Conservation (phyloP, 2,113 vertebrate species). For the Syngnathus floridae region DNA sequence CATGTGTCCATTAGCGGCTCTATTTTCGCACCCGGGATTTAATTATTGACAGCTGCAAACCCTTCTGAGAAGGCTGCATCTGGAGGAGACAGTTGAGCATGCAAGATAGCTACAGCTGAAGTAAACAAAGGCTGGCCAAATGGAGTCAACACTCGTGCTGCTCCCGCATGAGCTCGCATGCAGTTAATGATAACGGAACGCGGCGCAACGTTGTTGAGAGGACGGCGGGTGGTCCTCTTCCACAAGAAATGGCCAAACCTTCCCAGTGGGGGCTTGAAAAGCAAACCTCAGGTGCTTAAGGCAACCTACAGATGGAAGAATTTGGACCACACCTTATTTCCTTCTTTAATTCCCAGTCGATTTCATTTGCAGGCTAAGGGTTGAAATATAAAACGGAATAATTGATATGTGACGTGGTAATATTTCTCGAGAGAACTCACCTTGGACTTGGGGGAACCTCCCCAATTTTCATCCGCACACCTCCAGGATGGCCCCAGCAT, state of each 20-base stretch:
- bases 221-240: constrained; percentile 21
- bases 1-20: constrained; percentile 15
- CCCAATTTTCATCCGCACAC: constrained; percentile 99
- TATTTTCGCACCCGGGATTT: constrained; percentile 7
- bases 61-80: constrained; percentile 23
- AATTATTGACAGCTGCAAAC: constrained; percentile 34
- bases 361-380: too few relatives aligned
- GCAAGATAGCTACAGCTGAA: constrained; percentile 32
- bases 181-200: constrained; percentile 6
- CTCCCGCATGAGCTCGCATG: neutral
- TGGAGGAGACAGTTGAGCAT: constrained; percentile 23
- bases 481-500: constrained; percentile 93
- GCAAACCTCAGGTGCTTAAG: neutral
- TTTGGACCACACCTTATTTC: too few relatives aligned
- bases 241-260: constrained; percentile 1
- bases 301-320: constrained; percentile 4
- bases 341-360: too few relatives aligned
- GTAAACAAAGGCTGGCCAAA: constrained; percentile 30
- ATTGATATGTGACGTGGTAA: neutral
- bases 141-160: constrained; percentile 20
- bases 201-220: constrained; percentile 16
- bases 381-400: too few relatives aligned
- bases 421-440: constrained; percentile 62
- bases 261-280: neutral
- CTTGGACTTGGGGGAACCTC: constrained; percentile 99